Conservation (phyloP, 1,140 invertebrate species). For the Drosophila kohkoa region DNA sequence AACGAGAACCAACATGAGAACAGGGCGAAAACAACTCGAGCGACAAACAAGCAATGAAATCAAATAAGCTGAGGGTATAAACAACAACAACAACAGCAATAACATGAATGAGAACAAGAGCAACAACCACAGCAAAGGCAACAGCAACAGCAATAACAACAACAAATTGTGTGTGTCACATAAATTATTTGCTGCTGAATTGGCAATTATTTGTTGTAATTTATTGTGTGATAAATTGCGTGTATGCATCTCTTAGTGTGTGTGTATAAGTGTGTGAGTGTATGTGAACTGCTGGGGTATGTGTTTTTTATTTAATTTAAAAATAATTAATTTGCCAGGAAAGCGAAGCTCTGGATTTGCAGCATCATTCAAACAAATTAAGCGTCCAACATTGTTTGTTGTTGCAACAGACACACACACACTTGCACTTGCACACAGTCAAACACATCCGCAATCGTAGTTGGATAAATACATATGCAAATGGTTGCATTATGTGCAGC, state of each 20-base stretch:
- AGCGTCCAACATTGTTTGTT: slow-evolving; percentile 49
- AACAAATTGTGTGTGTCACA: slow-evolving; percentile 63
- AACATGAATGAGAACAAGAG: slow-evolving; percentile 12
- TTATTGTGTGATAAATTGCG: slow-evolving; percentile 64
- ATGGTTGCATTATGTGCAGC: slow-evolving; percentile 42
- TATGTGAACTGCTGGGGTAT: slow-evolving; percentile 31
- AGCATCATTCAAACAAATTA: slow-evolving; percentile 60
- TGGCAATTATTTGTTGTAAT: slow-evolving; percentile 68
- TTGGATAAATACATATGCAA: slow-evolving; percentile 26
- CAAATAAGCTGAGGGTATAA: slow-evolving; percentile 50
- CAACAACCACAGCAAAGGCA: slow-evolving; percentile 15
- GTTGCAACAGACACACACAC: slow-evolving; percentile 21
- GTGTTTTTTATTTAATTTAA: slow-evolving; percentile 58
- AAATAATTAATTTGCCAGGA: slow-evolving; percentile 60
- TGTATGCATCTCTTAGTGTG: slow-evolving; percentile 22
- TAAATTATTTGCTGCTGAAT: slow-evolving; percentile 66
- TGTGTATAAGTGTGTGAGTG: slow-evolving; percentile 3
- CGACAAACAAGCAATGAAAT: slow-evolving; percentile 64
- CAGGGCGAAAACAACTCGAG: slow-evolving; percentile 41
- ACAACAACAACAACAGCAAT: slow-evolving; percentile 24
- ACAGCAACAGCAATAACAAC: slow-evolving; percentile 35
- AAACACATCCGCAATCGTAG: slow-evolving; percentile 3
- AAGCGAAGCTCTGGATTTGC: slow-evolving; percentile 39
- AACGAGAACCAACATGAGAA: slow-evolving; percentile 14
- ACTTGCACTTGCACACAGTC: background rate